phyloP scores from a whole-genome alignment of 2,888 invertebrate genomes.

The Spisula subtruncata region DNA sequence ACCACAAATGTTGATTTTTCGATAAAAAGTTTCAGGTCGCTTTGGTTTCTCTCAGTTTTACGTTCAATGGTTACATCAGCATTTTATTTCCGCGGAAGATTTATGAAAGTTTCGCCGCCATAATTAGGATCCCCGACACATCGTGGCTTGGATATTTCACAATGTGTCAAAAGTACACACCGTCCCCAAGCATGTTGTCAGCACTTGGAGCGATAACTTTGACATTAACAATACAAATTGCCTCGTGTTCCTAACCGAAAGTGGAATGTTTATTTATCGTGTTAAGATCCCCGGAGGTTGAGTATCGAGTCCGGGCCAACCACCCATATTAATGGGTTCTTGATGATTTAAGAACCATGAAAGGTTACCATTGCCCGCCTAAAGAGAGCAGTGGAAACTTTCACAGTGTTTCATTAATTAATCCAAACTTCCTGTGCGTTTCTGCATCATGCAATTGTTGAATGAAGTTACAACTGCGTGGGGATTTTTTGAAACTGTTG shows the following conservation, averaged over 20 bases:
- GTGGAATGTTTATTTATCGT: constrained; percentile 35
- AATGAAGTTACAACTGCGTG: background rate
- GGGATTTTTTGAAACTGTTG: background rate
- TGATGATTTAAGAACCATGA: constrained; percentile 21
- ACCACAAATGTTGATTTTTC: background rate
- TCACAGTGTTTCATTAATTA: background rate
- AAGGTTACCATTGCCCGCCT: constrained; percentile 12
- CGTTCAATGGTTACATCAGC: background rate
- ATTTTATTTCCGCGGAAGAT: background rate
- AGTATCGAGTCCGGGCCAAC: constrained; percentile 4
- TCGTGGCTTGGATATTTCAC: constrained; percentile 21
- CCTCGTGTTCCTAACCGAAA: constrained; percentile 12
- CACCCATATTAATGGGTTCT: constrained; percentile 38
- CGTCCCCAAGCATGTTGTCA: constrained; percentile 20
- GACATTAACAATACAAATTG: constrained; percentile 34
- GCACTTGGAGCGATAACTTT: constrained; percentile 33
- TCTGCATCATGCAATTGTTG: background rate
- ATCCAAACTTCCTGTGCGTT: constrained; percentile 10
- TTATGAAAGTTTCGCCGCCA: background rate
- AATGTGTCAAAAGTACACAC: constrained; percentile 32
- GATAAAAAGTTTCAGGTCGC: background rate
- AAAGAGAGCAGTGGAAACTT: background rate
- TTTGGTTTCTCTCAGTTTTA: background rate
- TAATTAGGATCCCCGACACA: constrained; percentile 13
- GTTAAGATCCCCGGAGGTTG: constrained; percentile 22